Evolutionary conservation across 1,140 invertebrate species (phyloP).

Genomic region (Drosophila saltans): DNA sequence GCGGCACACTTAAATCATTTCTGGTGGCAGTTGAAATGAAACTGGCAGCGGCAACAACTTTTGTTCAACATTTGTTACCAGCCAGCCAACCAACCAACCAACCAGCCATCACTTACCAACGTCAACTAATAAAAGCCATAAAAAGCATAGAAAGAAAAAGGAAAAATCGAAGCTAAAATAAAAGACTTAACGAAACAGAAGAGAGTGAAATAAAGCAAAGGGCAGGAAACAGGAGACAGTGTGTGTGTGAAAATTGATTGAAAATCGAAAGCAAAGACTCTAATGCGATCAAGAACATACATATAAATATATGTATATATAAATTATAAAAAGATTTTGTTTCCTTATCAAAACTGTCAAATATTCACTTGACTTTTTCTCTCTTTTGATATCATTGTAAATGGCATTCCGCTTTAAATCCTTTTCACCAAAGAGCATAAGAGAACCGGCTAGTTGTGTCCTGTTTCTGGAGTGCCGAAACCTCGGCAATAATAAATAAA

Average conservation of each 20-base stretch:
- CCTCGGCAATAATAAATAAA: slow-evolving; percentile 67
- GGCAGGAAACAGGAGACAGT: too few relatives aligned
- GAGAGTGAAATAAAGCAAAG: not conserved
- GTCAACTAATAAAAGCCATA: slow-evolving; percentile 68
- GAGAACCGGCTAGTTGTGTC: not conserved
- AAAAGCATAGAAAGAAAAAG: slow-evolving; percentile 37
- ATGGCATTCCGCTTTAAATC: slow-evolving; percentile 26
- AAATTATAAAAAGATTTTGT: slow-evolving; percentile 10
- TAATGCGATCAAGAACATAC: not conserved
- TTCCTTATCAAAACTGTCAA: not conserved
- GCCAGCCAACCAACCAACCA: slow-evolving; percentile 37
- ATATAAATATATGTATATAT: not conserved
- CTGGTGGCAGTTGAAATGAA: slow-evolving; percentile 71
- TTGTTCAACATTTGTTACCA: slow-evolving; percentile 69
- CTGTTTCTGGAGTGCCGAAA: slow-evolving; percentile 22
- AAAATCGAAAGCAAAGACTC: slow-evolving; percentile 6
- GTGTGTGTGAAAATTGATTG: slow-evolving; percentile 6
- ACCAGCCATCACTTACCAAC: slow-evolving; percentile 56
- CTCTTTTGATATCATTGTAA: not conserved
- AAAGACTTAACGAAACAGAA: slow-evolving; percentile 19
- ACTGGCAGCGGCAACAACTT: slow-evolving; percentile 70
- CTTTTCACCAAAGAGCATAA: slow-evolving; percentile 24
- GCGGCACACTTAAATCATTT: slow-evolving; percentile 75
- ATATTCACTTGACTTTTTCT: slow-evolving; percentile 2
- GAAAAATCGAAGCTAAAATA: slow-evolving; percentile 34